These are phyloP conservation scores for Protobothrops flavoviridis DNA, from an alignment of 2,113 vertebrate genomes.

Conservation along the genomic window DNA sequence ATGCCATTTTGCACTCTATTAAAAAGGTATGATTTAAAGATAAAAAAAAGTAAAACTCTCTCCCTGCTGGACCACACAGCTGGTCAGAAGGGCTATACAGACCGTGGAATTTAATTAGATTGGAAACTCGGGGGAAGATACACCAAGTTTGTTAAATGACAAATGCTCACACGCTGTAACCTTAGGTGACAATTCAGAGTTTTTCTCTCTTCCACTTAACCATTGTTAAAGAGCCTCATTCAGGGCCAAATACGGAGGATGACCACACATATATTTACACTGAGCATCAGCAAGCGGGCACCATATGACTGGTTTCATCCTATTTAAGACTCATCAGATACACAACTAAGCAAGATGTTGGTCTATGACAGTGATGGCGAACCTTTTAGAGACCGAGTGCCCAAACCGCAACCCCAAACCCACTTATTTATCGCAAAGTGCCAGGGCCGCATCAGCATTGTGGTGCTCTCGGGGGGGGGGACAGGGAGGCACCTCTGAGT, in stretches of 20 bases:
- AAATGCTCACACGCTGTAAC: background rate
- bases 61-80: background rate
- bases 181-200: background rate
- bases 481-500: too few species aligned
- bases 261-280: background rate
- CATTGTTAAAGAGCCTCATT: background rate
- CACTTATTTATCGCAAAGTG: too few species aligned
- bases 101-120: background rate
- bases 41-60: background rate
- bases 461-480: too few species aligned
- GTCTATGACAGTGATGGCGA: background rate
- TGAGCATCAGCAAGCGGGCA: background rate
- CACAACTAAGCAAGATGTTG: background rate
- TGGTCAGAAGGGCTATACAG: background rate
- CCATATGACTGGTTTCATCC: background rate
- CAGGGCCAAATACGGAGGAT: background rate
- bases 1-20: background rate
- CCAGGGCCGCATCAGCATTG: too few species aligned
- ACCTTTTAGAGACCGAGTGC: too few species aligned
- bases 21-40: background rate
- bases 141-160: background rate
- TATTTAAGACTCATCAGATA: background rate
- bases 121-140: background rate
- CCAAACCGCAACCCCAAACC: too few species aligned
- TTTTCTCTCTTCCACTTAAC: background rate